Percentiles rank a stretch among this genome's conserved stretches.
Conservation (phyloP, 2,113 vertebrate species). For the Dasyprocta punctata region DNA sequence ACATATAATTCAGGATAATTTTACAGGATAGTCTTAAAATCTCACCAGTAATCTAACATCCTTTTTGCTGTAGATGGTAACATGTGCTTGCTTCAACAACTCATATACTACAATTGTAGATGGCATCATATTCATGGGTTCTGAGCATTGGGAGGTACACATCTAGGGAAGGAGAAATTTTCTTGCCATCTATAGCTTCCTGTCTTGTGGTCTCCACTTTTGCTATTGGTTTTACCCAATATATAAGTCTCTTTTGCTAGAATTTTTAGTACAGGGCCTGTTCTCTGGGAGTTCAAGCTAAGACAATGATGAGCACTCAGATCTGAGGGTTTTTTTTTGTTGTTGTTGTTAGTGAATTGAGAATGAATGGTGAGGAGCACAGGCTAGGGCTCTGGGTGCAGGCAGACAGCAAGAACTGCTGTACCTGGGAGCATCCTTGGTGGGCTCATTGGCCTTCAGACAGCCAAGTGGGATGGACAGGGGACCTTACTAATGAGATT, state of each 20-base stretch:
- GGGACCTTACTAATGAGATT: neutral
- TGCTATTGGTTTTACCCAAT: neutral
- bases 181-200: neutral
- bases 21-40: neutral
- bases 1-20: neutral
- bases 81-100: neutral
- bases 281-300: neutral
- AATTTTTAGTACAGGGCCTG: neutral
- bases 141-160: neutral
- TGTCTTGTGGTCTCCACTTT: neutral
- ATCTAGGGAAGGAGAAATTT: no score
- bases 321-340: neutral
- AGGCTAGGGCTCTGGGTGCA: neutral
- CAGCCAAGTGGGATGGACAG: neutral
- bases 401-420: accelerated
- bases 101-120: no score
- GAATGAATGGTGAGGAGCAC: neutral
- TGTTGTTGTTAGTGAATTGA: neutral
- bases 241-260: neutral
- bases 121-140: neutral
- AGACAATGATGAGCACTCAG: neutral
- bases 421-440: neutral
- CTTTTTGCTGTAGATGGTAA: neutral
- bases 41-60: neutral
- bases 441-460: neutral